Base-by-base conservation (phyloP, 2,113 vertebrate genomes). In the Regulus satrapa region DNA sequence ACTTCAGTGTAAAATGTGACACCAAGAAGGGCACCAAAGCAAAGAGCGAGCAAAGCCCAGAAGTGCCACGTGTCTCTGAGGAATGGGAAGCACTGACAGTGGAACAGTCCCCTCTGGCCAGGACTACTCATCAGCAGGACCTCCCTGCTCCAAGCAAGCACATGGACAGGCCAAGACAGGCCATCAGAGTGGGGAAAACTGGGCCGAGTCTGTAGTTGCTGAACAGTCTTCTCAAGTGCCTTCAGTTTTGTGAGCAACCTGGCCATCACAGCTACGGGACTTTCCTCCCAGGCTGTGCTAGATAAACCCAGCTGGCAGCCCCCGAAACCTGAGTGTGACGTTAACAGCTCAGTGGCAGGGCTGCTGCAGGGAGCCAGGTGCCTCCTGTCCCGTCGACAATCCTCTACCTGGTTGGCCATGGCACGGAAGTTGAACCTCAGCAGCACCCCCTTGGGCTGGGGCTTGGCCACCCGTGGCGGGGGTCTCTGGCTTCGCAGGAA, bases 361-460 rank as follows among this genome's bases (percentile, higher is more conserved):
- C 81, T 78, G 92, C 89, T 73, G 94, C 77, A 54, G 80, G 76
- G 63, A 49, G 76, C 56, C 31, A 40, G 84, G 66, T 2, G 81
- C 43, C 4, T 21, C 93, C 67, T 80, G 85, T 80, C 64, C 83
- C 1, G 43, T 78, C 4, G 88, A 54, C 56, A 68, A 29, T 92
- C 92, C 83, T 76, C 94, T 97, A 98, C 98, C 97, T 98, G 98
- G 95, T 98, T 98, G 84, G 95, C 97, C 76, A 97, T 95, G 2
- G 96, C 98, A 3, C 93, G 96, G 89, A 98, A 98, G 87, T 98
- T 98, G 94, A 97, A 98, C 24, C 96, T 96, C 74, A 98, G 85
- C 64, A 86, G 78, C 55, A 98, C 95, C 48, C 98, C 98, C 92
- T 85, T 98, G 63, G 98, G 97, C 67, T 97, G 79, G 34, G 86